Base-by-base conservation (phyloP, 2,888 invertebrate species). In the Orthonevra nobilis region DNA sequence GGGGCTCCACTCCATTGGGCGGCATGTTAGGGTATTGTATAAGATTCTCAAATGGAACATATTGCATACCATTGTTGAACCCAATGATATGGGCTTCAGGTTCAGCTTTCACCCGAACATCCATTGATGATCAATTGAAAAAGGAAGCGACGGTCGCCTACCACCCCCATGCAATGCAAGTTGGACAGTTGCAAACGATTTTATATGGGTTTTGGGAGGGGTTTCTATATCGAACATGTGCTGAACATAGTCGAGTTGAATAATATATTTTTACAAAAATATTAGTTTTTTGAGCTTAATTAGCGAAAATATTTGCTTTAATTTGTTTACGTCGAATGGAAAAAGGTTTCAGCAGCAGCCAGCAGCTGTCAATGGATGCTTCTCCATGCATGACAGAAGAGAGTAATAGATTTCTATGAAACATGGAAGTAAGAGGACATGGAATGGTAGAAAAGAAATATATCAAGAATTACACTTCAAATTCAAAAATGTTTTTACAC, bases 31-130 rank as follows among this genome's bases (percentile, higher is more conserved):
- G 72, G 15, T 68, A 73, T 30, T 73, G 66, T 68, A 68, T 32
- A 32, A 44, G 54, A 26, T 28, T 42, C 28, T 79, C 79, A 48
- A 36, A 79, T 23, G 66, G 73, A 28, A 66, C 68, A 56, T 73
- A 79, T 48, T 79, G 79, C 48, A 79, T 61, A 38, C 77, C 77
- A 60, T 77, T 70, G 42, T 19, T 79, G n/a, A 79, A 73, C 73
- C 79, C 79, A 61, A 73, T 63, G n/a, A 61, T 17, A 61, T 73
- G 79, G 73, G 73, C 40, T 56, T 79, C 79, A 20, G 79, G 73
- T 28, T 79, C 79, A 68, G 73, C 68, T 79, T 79, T 79, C 73
- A 79, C 54, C 52, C 79, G 72, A 66, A 73, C 79, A 72, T 79
- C 79, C 79, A 79, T 79, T 79, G 48, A 73, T 73, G 66, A 68